Base-by-base conservation (phyloP, 2,113 vertebrate species). In the Pelecanus crispus region DNA sequence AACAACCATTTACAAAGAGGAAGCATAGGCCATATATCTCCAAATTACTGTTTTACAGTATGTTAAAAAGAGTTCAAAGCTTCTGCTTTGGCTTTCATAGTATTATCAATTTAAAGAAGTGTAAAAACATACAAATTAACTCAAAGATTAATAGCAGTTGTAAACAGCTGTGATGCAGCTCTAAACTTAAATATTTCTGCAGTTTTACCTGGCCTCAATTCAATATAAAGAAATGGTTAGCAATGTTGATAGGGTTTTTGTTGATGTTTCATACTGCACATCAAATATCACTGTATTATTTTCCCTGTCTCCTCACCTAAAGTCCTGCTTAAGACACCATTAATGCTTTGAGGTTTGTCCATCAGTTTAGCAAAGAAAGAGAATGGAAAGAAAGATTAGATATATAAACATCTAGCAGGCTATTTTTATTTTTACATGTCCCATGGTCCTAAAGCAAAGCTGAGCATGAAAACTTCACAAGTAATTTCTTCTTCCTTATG, bases 201-300 rank as follows among this genome's bases (percentile, higher is more conserved):
- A 34, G 16, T 59, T 86, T 70, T 68, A 65, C 7, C 28, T 31
- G 3, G 29, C 52, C 34, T 63, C 31, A 47, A 42, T 42, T 77
- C 1, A 65, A 71, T 8, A 50, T 13, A 34, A 61, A 81, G 40
- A 75, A 84, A 47, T 13, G 9, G 5, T 34, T 45, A 67, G 36
- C 34, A 47, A n/a, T 10, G 13, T 29, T 71, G 13, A 34, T 8
- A 26, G 2, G 2, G 2, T 1, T 34, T 47, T 70, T 36, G 5
- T 11, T 75, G 56, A 7, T 40, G 45, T 40, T 81, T 55, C 22
- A 20, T 18, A 53, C 9, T 25, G 8, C 7, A 18, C 21, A 11
- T n/a, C 22, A 88, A 62, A 22, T 58, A 74, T 13, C n/a, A 47
- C 32, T 70, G 13, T 15, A 24, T 34, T 50, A 6, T 66, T 65